Evolutionary conservation across 2,113 vertebrate species (phyloP).

Genomic region (Cryptoleucopteryx plumbea): DNA sequence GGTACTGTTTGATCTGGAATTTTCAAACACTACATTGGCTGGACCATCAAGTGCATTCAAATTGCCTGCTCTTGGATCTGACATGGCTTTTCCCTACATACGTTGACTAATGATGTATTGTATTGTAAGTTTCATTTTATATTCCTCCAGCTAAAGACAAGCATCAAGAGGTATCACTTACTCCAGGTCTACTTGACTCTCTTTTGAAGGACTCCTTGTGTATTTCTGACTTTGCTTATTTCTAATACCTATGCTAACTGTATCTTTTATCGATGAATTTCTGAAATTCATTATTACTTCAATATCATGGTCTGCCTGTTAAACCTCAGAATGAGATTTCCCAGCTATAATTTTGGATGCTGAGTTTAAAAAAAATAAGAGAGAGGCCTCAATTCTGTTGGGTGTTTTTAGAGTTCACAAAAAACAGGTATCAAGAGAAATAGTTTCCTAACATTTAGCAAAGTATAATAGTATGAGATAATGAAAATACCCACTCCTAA

Average conservation of each 20-base stretch:
- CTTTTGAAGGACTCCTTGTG: background rate
- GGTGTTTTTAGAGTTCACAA: background rate
- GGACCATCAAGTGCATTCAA: accelerated
- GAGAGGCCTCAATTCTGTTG: background rate
- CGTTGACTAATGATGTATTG: accelerated
- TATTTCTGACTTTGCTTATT: background rate
- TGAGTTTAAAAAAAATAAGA: background rate
- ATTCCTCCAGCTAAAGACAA: background rate
- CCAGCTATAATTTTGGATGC: background rate
- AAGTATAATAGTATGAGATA: background rate
- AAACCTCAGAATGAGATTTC: background rate
- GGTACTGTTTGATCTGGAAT: background rate
- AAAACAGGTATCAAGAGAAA: background rate
- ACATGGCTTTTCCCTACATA: accelerated
- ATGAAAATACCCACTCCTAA: background rate
- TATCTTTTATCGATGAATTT: background rate
- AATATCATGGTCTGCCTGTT: background rate
- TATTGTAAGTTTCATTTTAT: background rate
- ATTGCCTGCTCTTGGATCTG: background rate
- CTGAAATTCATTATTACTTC: background rate
- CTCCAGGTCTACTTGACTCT: background rate
- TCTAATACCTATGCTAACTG: background rate
- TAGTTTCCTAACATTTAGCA: background rate
- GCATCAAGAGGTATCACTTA: background rate
- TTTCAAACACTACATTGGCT: background rate